These are phyloP conservation scores for Selenia dentaria DNA, from an alignment of 2,888 invertebrate species.

Conservation along the genomic window DNA sequence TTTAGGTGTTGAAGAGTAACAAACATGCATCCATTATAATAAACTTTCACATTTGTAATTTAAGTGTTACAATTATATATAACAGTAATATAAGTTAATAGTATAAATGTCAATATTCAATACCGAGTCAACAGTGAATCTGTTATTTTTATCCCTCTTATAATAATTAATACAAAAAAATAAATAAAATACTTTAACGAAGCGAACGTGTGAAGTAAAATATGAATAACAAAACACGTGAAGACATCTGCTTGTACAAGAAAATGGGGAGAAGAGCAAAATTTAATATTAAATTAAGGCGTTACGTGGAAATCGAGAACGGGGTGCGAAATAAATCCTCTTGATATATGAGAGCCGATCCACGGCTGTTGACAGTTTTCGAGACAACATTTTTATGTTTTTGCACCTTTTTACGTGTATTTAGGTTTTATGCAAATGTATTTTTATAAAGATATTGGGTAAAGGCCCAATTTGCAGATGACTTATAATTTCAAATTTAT, in stretches of 20 bases:
- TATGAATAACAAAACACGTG: slow-evolving; percentile 77
- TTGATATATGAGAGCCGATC: slow-evolving; percentile 74
- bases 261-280: slow-evolving; percentile 64
- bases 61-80: too few species aligned
- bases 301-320: slow-evolving; percentile 79
- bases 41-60: too few species aligned
- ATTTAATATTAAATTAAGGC: slow-evolving; percentile 84
- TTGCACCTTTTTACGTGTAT: slow-evolving; percentile 29
- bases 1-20: too few species aligned
- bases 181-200: slow-evolving; percentile 10
- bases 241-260: slow-evolving; percentile 67
- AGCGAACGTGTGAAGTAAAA: slow-evolving; percentile 39
- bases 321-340: slow-evolving; percentile 77
- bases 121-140: too few species aligned
- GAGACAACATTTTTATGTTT: slow-evolving; percentile 32
- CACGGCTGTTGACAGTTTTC: slow-evolving; percentile 72
- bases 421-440: slow-evolving; percentile 32
- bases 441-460: too few species aligned
- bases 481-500: too few species aligned
- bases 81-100: too few species aligned
- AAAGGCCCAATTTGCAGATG: too few species aligned
- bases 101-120: too few species aligned
- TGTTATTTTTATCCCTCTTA: too few species aligned
- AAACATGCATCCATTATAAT: too few species aligned
- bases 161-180: too few species aligned